phyloP scores from a whole-genome alignment of 2,888 invertebrate species.

The Lepetodrilus schrolli region DNA sequence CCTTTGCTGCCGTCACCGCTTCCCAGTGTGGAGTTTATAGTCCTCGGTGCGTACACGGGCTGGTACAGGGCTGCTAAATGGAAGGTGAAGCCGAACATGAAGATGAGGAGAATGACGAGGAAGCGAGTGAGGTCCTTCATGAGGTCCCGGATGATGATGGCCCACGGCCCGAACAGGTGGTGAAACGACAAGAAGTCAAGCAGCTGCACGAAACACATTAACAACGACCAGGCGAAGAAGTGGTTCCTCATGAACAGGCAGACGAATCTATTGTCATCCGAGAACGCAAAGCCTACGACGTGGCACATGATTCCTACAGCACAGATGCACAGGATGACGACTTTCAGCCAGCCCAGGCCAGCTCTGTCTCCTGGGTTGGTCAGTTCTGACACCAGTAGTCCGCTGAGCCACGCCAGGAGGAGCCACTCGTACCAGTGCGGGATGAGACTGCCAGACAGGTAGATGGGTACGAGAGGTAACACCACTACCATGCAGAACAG shows the following conservation, averaged over 20 bases:
- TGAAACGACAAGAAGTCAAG: slow-evolving; percentile 96
- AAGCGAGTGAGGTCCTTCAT: slow-evolving; percentile 91
- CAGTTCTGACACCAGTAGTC: slow-evolving; percentile 93
- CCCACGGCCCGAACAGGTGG: slow-evolving; percentile 99
- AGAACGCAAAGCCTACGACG: slow-evolving; percentile 80
- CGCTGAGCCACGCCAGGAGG: slow-evolving; percentile 94
- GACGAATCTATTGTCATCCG: slow-evolving; percentile 80
- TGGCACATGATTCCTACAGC: slow-evolving; percentile 82
- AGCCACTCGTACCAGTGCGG: slow-evolving; percentile 98
- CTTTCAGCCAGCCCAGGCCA: slow-evolving; percentile 88
- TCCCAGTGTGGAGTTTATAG: slow-evolving; percentile 46
- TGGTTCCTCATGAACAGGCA: slow-evolving; percentile 94
- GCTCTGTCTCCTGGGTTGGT: slow-evolving; percentile 98
- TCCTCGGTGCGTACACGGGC: slow-evolving; percentile 77
- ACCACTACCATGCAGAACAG: slow-evolving; percentile 87
- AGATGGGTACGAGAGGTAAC: slow-evolving; percentile 73
- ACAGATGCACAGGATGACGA: slow-evolving; percentile 84
- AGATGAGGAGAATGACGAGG: slow-evolving; percentile 96
- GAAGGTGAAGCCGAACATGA: slow-evolving; percentile 99
- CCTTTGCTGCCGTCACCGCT: slow-evolving; percentile 60
- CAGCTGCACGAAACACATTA: slow-evolving; percentile 97
- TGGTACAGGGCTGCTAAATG: slow-evolving; percentile 91
- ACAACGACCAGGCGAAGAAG: slow-evolving; percentile 94
- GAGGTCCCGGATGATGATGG: slow-evolving; percentile 93
- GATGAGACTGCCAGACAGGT: slow-evolving; percentile 78